Conservation (phyloP, 2,113 vertebrate genomes). For the Condylura cristata region DNA sequence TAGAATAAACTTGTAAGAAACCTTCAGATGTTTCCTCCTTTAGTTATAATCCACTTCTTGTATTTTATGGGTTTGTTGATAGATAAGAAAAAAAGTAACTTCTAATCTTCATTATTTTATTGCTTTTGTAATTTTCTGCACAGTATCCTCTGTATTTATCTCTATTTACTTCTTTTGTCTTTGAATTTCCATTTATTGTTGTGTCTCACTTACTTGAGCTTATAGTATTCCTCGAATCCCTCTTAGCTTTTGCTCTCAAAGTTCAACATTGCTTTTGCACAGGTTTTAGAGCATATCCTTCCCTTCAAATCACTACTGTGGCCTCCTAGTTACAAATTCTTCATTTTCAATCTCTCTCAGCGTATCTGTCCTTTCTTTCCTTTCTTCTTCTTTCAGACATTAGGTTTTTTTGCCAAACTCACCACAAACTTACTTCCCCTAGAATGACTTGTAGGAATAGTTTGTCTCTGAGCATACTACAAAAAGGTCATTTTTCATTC, state of each 20-base stretch:
- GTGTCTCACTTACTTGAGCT: neutral
- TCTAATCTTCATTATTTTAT: neutral
- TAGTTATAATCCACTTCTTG: neutral
- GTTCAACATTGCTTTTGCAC: neutral
- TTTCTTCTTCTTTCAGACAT: neutral
- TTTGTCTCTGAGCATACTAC: neutral
- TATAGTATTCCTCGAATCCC: neutral
- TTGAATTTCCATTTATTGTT: slow-evolving; percentile 13
- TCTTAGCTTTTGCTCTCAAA: neutral
- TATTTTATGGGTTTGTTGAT: neutral
- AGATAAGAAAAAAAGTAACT: neutral
- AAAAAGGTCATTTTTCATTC: neutral
- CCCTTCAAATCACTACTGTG: neutral
- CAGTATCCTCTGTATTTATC: neutral
- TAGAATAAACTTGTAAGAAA: neutral
- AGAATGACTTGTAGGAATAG: neutral
- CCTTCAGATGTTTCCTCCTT: neutral
- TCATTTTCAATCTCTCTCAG: neutral
- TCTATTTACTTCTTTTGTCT: neutral
- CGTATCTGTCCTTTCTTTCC: neutral
- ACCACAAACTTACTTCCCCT: neutral
- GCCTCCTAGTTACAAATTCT: neutral
- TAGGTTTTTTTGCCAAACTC: neutral
- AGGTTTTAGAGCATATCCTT: neutral
- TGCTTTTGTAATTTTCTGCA: slow-evolving; percentile 16